Conservation (phyloP, 2,888 invertebrate species). For the Germaria angustata region DNA sequence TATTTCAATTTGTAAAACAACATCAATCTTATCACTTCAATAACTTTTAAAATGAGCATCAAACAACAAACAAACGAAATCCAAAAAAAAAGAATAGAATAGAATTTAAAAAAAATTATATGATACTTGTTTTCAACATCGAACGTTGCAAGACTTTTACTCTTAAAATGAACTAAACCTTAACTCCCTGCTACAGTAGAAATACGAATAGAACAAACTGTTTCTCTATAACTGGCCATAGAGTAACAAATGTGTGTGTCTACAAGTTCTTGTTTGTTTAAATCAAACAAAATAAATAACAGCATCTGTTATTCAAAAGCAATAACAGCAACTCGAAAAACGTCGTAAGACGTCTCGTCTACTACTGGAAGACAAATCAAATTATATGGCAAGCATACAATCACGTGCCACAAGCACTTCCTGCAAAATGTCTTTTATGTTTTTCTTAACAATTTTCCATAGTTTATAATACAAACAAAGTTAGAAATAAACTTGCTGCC, state of each 20-base stretch:
- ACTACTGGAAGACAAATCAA: conserved; percentile 63
- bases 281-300: conserved; percentile 65
- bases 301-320: conserved; percentile 57
- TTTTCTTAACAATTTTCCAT: conserved; percentile 24
- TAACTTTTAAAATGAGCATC: conserved; percentile 37
- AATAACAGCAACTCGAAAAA: conserved; percentile 27
- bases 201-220: background rate
- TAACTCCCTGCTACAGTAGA: conserved; percentile 7
- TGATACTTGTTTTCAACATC: conserved; percentile 31
- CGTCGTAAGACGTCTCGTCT: conserved; percentile 52
- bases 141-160: conserved; percentile 11
- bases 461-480: background rate
- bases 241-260: conserved; percentile 12
- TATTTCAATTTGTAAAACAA: conserved; percentile 53
- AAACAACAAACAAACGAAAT: too few species aligned
- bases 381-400: conserved; percentile 67
- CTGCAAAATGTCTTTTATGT: conserved; percentile 66
- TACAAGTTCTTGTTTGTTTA: conserved; percentile 31
- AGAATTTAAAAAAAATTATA: too few species aligned
- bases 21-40: conserved; percentile 66
- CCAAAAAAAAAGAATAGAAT: background rate
- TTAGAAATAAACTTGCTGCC: background rate
- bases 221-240: conserved; percentile 16
- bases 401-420: conserved; percentile 68
- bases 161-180: conserved; percentile 2